Evolutionary conservation across 1,140 invertebrate species (phyloP), one percentile per base, ranked within the genome.

Genomic region (Monomorium pharaonis): DNA sequence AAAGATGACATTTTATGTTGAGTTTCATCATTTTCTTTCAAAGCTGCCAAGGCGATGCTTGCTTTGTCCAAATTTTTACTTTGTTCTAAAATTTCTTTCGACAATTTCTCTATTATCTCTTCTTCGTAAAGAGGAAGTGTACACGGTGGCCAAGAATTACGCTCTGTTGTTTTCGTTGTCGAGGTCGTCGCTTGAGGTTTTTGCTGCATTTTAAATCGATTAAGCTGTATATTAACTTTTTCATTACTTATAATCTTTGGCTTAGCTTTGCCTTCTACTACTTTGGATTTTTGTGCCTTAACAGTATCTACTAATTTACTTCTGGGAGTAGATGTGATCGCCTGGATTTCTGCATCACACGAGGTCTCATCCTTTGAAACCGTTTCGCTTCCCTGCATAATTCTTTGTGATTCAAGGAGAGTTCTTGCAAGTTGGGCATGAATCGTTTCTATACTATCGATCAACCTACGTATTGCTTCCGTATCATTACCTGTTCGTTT

Each of bases 11-110:
- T 1, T 63, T 77, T 76, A 37, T 56, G 14, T 54, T 42, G 51
- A 4, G 16, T 49, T n/a, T 60, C 47, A 16, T 47, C 21, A 18
- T 10, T 49, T 24, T 60, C 84, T n/a, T 83, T 89, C 4, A 44
- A 67, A 1, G 33, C 7, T 16, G 65, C 24, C 16, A 62, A 70
- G 56, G 42, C 60, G 24, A 27, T 74, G 30, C 30, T 65, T 10
- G 60, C 16, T 70, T 60, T 76, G 14, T 62, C 47, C 24, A 92
- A 67, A 37, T 84, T 91, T 91, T 94, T 93, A 77, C 93, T 94
- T 83, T 94, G 93, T 47, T 93, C 92, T 37, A 94, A 87, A 88
- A 94, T 93, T 83, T 94, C 94, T 58, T 93, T 90, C 0, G 91
- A 94, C 27, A 94, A 88, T 76, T 89, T 92, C 65, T 92, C 89